phyloP scores from a whole-genome alignment of 2,113 vertebrate species.

The Notarius lentiginosus region DNA sequence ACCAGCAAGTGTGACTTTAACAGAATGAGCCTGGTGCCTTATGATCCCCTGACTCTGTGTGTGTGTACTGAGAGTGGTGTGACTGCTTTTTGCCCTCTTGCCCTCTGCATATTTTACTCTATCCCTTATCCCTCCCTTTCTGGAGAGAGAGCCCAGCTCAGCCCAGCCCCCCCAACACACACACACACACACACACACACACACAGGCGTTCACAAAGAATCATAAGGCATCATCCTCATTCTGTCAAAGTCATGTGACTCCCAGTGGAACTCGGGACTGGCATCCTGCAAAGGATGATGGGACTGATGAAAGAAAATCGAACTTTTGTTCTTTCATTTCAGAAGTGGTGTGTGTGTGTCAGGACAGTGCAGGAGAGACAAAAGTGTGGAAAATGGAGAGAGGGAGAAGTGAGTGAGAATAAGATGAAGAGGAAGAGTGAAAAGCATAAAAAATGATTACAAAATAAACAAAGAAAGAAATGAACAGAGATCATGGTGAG shows the following conservation, averaged over 20 bases:
- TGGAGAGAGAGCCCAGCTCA: no score
- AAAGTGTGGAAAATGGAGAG: background rate
- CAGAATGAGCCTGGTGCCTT: background rate
- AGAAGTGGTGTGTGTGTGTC: background rate
- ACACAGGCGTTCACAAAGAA: conserved; percentile 35
- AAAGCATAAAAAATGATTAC: background rate
- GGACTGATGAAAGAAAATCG: background rate
- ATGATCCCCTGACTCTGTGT: conserved; percentile 20
- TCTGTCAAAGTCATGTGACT: conserved; percentile 35
- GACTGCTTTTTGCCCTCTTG: background rate
- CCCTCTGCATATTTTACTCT: background rate
- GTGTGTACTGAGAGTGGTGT: no score
- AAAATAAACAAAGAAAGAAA: background rate
- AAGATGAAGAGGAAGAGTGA: background rate
- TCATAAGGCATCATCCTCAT: conserved; percentile 18
- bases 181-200: background rate
- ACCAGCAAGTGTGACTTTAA: conserved; percentile 18
- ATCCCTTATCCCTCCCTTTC: background rate
- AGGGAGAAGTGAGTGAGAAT: background rate
- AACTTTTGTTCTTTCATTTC: conserved; percentile 11
- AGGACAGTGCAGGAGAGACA: background rate
- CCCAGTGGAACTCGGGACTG: conserved; percentile 4
- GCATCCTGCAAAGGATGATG: background rate
- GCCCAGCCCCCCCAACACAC: background rate
- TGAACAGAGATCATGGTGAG: background rate